These are phyloP conservation scores for Tetrax tetrax DNA, from an alignment of 2,113 vertebrate species.

Conservation along the genomic window DNA sequence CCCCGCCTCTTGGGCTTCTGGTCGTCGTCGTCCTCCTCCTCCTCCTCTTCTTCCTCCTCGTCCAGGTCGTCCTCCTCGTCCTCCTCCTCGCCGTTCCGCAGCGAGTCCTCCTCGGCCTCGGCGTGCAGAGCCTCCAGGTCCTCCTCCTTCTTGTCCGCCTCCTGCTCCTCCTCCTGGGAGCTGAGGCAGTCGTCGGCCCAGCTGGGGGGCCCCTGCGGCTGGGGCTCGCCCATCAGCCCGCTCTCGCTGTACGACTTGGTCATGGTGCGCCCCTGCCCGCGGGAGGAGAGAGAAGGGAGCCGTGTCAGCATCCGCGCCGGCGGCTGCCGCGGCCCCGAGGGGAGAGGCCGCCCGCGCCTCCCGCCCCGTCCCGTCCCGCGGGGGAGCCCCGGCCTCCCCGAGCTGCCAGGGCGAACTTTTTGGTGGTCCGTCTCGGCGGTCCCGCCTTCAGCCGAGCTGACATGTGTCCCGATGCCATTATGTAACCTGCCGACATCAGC, in stretches of 20 bases:
- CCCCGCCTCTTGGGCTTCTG: conserved; percentile 94
- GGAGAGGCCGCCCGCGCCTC: not conserved
- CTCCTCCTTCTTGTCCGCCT: conserved; percentile 78
- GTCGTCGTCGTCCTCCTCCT: conserved; percentile 90
- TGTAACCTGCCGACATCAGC: conserved; percentile 54
- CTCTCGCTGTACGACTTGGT: conserved; percentile 93
- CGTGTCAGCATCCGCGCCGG: not conserved
- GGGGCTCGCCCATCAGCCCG: conserved; percentile 81
- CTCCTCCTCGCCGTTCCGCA: conserved; percentile 74
- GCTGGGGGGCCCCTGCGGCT: conserved; percentile 78
- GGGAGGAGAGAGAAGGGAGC: conserved; percentile 5
- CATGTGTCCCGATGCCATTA: conserved; percentile 53
- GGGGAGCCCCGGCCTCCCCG: not conserved
- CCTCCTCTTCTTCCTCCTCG: conserved; percentile 88
- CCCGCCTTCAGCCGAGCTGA: not conserved
- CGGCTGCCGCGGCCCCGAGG: not conserved
- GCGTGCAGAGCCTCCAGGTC: conserved; percentile 66
- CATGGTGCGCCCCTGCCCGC: conserved; percentile 81
- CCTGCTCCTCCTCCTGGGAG: conserved; percentile 83
- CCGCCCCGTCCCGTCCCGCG: not conserved
- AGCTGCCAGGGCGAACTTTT: not conserved
- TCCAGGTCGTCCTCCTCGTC: conserved; percentile 81
- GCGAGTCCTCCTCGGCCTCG: conserved; percentile 67
- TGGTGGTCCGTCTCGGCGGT: not conserved
- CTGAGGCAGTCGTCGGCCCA: conserved; percentile 84